Base-by-base conservation (phyloP, 2,113 vertebrate species). In the Micronycteris hirsuta region DNA sequence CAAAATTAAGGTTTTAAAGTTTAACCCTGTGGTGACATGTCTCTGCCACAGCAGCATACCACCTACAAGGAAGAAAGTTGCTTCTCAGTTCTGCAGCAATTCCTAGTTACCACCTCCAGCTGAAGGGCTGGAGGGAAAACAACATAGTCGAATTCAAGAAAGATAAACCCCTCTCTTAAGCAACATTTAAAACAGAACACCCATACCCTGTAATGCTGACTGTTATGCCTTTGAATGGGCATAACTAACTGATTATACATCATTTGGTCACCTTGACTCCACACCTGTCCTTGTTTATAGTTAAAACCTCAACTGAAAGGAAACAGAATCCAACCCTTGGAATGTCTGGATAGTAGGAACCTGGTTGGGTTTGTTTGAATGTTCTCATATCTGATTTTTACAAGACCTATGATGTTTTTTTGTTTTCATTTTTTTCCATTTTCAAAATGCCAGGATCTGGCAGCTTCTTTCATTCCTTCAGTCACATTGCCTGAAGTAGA, bases 51-150 rank as follows among this genome's bases (percentile, higher is more conserved):
- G 67, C 52, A 82, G 74, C 97, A 96, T 49, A 20, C 93, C 93
- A 81, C 70, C 70, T 43, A 58, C 93, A 96, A 94, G 86, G 96
- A 73, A 94, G 80, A 97, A 98, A 97, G 94, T 97, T 96, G 94
- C 96, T 97, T 98, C 97, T 98, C 94, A 43, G 24, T 54, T 96
- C 93, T 97, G 71, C 12, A 74, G 26, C 61, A 87, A 38, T 81
- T 96, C 17, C 45, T 47, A 78, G 54, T 77, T 89, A 83, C 47
- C 52, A 89, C 83, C 86, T 97, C 93, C 1, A 0, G 49, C 58
- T 92, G 54, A 93, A 16, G 10, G 33, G 22, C 54, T 22, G 33
- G 77, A 86, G 84, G 78, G 54, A 85, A 81, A 31, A 86, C 3
- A 86, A 10, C 33, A 63, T 45, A 78, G 88, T 74, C 70, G 7